phyloP scores from a whole-genome alignment of 2,113 vertebrate species.

The Taxidea taxus region DNA sequence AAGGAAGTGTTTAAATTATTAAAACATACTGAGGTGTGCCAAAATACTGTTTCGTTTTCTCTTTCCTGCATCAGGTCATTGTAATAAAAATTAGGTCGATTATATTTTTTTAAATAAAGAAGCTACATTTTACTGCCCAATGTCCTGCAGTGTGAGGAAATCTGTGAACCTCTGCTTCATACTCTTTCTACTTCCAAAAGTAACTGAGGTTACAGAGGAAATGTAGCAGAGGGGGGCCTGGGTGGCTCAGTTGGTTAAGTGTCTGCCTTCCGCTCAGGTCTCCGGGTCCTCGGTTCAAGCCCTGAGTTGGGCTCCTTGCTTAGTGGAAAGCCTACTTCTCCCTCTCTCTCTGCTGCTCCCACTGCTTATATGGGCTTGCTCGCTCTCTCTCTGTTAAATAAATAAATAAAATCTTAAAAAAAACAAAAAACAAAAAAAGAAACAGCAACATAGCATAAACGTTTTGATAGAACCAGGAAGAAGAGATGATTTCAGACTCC shows the following conservation, averaged over 20 bases:
- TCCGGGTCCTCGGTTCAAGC: neutral
- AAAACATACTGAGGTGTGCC: neutral
- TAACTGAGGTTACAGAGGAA: neutral
- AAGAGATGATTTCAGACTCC: neutral
- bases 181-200: neutral
- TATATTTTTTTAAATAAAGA: neutral
- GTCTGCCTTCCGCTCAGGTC: neutral
- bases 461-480: neutral
- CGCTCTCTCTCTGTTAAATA: neutral
- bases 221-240: neutral
- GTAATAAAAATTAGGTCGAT: neutral
- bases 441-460: neutral
- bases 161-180: neutral
- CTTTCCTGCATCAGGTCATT: neutral
- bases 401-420: neutral
- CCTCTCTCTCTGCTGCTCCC: neutral
- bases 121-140: neutral
- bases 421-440: no score
- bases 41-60: neutral
- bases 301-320: neutral
- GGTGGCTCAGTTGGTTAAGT: neutral
- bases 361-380: neutral
- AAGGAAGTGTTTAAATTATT: neutral
- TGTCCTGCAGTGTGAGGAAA: neutral
- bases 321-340: neutral